Base-by-base conservation (phyloP, 2,888 invertebrate genomes). In the Imbricaverruca yamaguchii region DNA sequence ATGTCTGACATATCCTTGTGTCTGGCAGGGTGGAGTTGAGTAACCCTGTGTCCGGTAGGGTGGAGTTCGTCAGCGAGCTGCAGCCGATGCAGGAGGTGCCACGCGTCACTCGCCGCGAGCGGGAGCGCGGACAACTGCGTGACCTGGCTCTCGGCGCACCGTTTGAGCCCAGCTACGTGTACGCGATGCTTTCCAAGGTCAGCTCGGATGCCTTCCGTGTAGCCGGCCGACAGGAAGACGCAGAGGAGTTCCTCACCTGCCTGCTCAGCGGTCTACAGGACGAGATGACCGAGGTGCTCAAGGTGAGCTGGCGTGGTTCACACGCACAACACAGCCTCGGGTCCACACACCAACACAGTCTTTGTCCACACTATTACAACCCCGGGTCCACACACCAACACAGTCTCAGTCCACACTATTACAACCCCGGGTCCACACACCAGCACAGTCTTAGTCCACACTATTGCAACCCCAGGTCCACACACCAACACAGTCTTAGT, bases 161-260 rank as follows among this genome's bases (percentile, higher is more conserved):
- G 77, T 94, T 97, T 84, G 97, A 97, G 87, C 96, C 97, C n/a
- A 90, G 91, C 81, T 93, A 93, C 84, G 93, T 96, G 23, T 93
- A 95, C 86, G 92, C 93, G 84, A 92, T 96, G 88, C 90, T 97
- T 85, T 92, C 93, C 78, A 91, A 93, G 65, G 90, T 93, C 3
- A 91, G 92, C 85, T 90, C 90, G n/a, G 91, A 91, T 83, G 90
- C 92, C 77, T 87, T 87, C 82, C 86, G 79, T 25, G 92, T 94
- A 81, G 95, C 95, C 87, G 97, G 96, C 0, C 90, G 95, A 39
- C 98, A 98, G 87, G 97, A 98, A 87, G 98, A 98, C 88, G 98
- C 98, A 0, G 98, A 98, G 87, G 98, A 98, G 87, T 97, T 98
- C 88, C 90, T 98, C 3, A 94, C 96, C 12, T 95, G 94, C 87